Evolutionary conservation across 2,113 vertebrate genomes (phyloP).

Genomic region (Harpagus bidentatus): DNA sequence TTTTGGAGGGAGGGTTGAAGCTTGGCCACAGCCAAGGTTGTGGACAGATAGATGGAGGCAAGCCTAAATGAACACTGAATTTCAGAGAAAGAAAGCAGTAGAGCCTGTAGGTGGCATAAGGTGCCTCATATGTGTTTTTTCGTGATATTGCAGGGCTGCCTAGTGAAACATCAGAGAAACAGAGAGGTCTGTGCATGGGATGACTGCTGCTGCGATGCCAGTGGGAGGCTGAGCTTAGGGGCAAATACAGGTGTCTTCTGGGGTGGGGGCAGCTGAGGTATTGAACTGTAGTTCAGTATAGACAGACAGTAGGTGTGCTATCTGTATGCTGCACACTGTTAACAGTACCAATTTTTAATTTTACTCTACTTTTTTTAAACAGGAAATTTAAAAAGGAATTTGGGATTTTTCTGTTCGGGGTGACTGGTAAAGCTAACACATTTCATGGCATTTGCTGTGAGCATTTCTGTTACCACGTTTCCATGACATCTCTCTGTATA

Average conservation of each 20-base stretch:
- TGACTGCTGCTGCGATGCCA: neutral
- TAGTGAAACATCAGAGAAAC: neutral
- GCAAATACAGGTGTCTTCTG: neutral
- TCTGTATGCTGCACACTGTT: neutral
- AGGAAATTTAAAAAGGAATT: neutral
- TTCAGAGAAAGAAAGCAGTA: neutral
- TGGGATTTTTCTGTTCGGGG: neutral
- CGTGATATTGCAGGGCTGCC: neutral
- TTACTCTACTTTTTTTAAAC: neutral
- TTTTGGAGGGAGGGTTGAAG: neutral
- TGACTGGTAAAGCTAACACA: neutral
- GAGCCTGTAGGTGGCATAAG: constrained; percentile 35
- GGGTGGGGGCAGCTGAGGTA: neutral
- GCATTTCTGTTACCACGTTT: neutral
- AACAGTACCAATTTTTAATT: neutral
- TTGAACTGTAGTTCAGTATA: neutral
- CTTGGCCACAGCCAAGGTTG: neutral
- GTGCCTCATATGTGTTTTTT: neutral
- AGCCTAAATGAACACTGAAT: neutral
- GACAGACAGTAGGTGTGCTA: neutral
- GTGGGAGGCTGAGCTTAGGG: neutral
- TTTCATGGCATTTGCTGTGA: neutral
- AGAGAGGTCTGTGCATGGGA: neutral
- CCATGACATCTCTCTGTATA: neutral
- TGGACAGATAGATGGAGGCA: neutral